Base-by-base conservation (phyloP, 2,888 invertebrate species). In the Ischnus inquisitorius region DNA sequence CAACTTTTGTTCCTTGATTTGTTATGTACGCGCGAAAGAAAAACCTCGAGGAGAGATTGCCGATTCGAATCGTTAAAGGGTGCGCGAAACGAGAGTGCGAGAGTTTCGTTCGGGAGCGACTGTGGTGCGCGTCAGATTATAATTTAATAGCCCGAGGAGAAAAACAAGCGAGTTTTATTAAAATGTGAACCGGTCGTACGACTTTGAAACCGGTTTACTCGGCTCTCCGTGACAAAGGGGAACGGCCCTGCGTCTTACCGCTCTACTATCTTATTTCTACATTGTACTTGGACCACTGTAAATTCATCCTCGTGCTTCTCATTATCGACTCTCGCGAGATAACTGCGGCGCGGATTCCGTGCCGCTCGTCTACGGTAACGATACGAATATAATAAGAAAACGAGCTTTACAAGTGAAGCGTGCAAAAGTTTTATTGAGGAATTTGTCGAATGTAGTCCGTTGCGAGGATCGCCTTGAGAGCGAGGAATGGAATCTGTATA, bases 121-220 rank as follows among this genome's bases (percentile, higher is more conserved):
- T 39, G 34, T 16, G 12, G 34, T 12, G 74, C 83, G 84, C 34
- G 82, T 82, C 83, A 86, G 79, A 85, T 85, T 88, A 86, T 88
- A 90, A 90, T 89, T 90, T 89, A 90, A 90, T 89, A 89, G 91
- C 89, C 88, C 60, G 79, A 87, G 86, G 87, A 85, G 84, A 76
- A 86, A 89, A 88, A 89, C 88, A 90, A 90, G 85, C 85, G 81
- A 79, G 87, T 89, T 90, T 90, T 91, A 91, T 92, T 89, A 90
- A 90, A 91, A 90, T 88, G 89, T 88, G 85, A 92, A 93, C 91
- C 91, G 90, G 92, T 92, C 89, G 89, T 88, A 83, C 88, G 87
- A 87, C 87, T 87, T 83, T 79, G 80, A 85, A 92, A 91, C 92
- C 91, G 90, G 91, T 92, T 91, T 86, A n/a, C 46, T 39, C 22